Evolutionary conservation across 2,888 invertebrate species (phyloP).

Genomic region (Lycaena phlaeas): DNA sequence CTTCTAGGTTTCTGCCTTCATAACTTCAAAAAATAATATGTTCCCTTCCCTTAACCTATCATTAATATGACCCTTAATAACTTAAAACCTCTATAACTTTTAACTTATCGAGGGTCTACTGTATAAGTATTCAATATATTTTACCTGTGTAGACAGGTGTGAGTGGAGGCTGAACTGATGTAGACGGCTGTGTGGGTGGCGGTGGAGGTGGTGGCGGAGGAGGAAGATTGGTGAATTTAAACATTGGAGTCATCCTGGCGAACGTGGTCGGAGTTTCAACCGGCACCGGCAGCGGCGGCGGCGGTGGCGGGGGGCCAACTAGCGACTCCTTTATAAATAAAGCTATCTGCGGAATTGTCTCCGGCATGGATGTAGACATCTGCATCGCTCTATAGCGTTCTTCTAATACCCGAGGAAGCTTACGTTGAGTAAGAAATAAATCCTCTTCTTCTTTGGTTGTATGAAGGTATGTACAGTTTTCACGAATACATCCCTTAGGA

Average conservation of each 20-base stretch:
- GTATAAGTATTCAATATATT: too few species aligned
- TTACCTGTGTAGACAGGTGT: constrained; percentile 28
- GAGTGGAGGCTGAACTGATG: constrained; percentile 9
- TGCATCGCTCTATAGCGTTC: constrained; percentile 36
- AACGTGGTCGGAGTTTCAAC: constrained; percentile 15
- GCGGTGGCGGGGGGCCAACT: constrained; percentile 25
- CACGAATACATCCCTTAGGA: constrained; percentile 38
- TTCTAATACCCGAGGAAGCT: constrained; percentile 39
- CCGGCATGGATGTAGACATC: constrained; percentile 25
- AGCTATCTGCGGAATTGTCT: constrained; percentile 28
- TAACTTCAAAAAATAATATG: too few species aligned
- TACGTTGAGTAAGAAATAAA: constrained; percentile 35
- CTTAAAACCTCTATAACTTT: too few species aligned
- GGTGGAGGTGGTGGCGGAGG: constrained; percentile 24
- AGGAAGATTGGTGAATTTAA: constrained; percentile 23
- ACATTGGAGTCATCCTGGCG: background rate
- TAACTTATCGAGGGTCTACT: too few species aligned
- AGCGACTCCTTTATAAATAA: constrained; percentile 25
- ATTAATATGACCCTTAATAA: too few species aligned
- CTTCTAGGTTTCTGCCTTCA: too few species aligned
- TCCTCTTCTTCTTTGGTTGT: constrained; percentile 44
- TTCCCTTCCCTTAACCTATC: too few species aligned
- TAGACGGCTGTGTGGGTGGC: constrained; percentile 15
- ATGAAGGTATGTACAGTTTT: constrained; percentile 48
- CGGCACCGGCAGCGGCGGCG: constrained; percentile 27